Percentiles rank a stretch among this genome's conserved stretches.
phyloP scores from a whole-genome alignment of 1,140 invertebrate species.

The Eumeta japonica region DNA sequence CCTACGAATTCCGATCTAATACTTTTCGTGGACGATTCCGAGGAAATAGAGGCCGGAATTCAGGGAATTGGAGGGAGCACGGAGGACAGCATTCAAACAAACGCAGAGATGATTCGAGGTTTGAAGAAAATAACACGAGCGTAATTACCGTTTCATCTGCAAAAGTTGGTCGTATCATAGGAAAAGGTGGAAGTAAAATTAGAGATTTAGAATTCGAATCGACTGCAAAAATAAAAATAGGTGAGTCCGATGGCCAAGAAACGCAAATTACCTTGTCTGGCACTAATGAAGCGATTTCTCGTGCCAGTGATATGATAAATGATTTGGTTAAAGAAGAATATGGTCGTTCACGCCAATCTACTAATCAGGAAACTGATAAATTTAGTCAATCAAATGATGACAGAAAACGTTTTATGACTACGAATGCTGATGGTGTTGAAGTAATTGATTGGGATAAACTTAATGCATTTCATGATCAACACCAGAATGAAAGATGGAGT shows the following conservation, averaged over 20 bases:
- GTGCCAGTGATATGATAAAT: slow-evolving; percentile 59
- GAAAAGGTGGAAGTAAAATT: slow-evolving; percentile 74
- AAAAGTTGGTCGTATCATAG: slow-evolving; percentile 54
- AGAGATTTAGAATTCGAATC: slow-evolving; percentile 65
- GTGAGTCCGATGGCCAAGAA: slow-evolving; percentile 32
- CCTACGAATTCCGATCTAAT: slow-evolving; percentile 18
- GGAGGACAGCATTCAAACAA: slow-evolving; percentile 6
- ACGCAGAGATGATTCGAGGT: slow-evolving; percentile 13
- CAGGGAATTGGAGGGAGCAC: slow-evolving; percentile 22
- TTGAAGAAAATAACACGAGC: slow-evolving; percentile 27
- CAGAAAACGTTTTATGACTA: slow-evolving; percentile 33
- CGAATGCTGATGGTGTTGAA: slow-evolving; percentile 28
- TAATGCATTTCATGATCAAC: slow-evolving; percentile 51
- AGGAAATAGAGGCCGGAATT: slow-evolving; percentile 15
- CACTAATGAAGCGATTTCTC: slow-evolving; percentile 48
- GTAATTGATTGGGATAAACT: slow-evolving; percentile 44
- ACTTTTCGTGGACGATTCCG: slow-evolving; percentile 9
- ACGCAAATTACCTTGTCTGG: slow-evolving; percentile 59
- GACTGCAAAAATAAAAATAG: slow-evolving; percentile 39
- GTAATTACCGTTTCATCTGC: slow-evolving; percentile 31
- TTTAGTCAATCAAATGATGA: slow-evolving; percentile 30
- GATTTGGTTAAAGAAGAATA: slow-evolving; percentile 46
- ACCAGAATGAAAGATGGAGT: slow-evolving; percentile 60
- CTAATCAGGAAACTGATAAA: slow-evolving; percentile 11
- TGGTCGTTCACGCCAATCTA: slow-evolving; percentile 16